Base-by-base conservation (phyloP, 2,888 invertebrate genomes). In the Heteromurus nitidus region DNA sequence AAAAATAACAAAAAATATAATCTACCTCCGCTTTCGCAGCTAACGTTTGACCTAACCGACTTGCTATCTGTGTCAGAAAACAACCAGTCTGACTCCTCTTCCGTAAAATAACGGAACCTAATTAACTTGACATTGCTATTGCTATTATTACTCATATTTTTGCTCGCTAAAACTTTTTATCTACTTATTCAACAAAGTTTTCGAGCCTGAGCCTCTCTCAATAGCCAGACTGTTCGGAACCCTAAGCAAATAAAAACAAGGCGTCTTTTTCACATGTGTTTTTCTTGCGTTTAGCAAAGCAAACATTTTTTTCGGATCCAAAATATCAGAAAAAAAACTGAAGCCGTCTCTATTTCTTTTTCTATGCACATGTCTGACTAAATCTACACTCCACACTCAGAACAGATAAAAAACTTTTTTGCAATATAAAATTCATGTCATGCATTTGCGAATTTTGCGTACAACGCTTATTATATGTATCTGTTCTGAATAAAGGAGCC, bases 31-130 rank as follows among this genome's bases (percentile, higher is more conserved):
- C 62, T 77, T 24, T 64, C 68, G 62, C 53, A 64, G 69, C 77
- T 68, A 1, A 68, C 28, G 24, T 11, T 58, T 7, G 68, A 69
- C 18, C 42, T 68, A 26, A 67, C n/a, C 3, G 75, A 75, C 50
- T 36, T 55, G 44, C 28, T 58, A 50, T 77, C 77, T 9, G 30
- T 1, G 24, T 80, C 67, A 44, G 18, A 42, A 24, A 53, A 47
- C 31, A 31, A 42, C 80, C 80, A 73, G 7, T 83, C 83, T 13
- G 80, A 18, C 30, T 85, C 84, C 13, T 85, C 80, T 64, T 80
- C 83, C 16, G 82, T 81, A 16, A 79, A 80, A 64, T 73, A 79
- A 20, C 84, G 53, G 60, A 84, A 84, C 24, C 82, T 80, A 24
- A 84, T 58, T 31, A 84, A 62, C 20, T 79, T 73, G 0, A 70